A percentile compares a stretch with the other conserved stretches of the same genome.
phyloP scores from a whole-genome alignment of 2,113 vertebrate species.

The Perca flavescens region DNA sequence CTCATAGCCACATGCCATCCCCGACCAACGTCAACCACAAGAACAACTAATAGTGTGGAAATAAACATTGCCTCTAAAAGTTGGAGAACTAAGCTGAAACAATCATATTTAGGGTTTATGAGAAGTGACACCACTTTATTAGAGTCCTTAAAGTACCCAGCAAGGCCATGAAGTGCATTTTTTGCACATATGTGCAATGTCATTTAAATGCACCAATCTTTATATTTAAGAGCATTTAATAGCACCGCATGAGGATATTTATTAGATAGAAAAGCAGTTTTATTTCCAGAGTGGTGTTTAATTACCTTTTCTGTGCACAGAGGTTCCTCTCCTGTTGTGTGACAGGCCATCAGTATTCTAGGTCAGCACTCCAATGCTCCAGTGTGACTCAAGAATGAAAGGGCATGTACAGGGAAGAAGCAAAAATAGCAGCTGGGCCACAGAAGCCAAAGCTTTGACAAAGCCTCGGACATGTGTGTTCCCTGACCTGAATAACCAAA shows the following conservation, averaged over 20 bases:
- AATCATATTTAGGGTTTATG: neutral
- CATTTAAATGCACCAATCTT: constrained; percentile 8
- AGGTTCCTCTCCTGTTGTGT: constrained; percentile 64
- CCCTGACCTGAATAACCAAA: constrained; percentile 76
- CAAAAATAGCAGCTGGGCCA: constrained; percentile 78
- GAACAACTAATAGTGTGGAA: neutral
- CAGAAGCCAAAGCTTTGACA: constrained; percentile 76
- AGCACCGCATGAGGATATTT: constrained; percentile 5
- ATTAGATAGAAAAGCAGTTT: constrained; percentile 13
- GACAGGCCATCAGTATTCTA: constrained; percentile 77
- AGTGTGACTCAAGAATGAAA: constrained; percentile 77
- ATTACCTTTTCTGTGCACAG: constrained; percentile 55
- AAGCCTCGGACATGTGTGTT: constrained; percentile 72
- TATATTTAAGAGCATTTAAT: constrained; percentile 36
- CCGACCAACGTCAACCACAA: no score
- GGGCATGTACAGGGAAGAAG: constrained; percentile 68
- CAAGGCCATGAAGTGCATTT: neutral
- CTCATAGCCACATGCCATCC: no score
- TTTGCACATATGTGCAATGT: constrained; percentile 9
- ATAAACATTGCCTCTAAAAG: constrained; percentile 7
- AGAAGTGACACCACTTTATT: constrained; percentile 24
- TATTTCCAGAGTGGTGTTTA: constrained; percentile 26
- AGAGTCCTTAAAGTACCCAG: neutral
- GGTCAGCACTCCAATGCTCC: constrained; percentile 75
- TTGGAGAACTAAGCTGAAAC: neutral